Conservation (phyloP, 2,113 vertebrate genomes). For the Shinisaurus crocodilurus region DNA sequence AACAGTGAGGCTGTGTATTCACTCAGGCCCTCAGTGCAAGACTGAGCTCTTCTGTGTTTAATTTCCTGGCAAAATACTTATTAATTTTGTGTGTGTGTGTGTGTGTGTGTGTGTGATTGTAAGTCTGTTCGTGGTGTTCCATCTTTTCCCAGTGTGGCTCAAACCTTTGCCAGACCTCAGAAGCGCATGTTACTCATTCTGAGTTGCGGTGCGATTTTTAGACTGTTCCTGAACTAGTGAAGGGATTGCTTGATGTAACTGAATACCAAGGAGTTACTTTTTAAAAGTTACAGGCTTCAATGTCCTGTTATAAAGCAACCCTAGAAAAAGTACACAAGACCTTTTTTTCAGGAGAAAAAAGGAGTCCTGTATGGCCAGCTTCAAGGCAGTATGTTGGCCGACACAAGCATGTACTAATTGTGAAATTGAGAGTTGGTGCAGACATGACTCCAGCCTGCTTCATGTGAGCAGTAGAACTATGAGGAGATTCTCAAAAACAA, state of each 20-base stretch:
- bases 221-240: not conserved
- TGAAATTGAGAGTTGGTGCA: not conserved
- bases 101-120: not conserved
- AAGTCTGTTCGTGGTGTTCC: slow-evolving; percentile 15
- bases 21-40: not conserved
- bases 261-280: not conserved
- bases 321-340: slow-evolving; percentile 37
- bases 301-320: slow-evolving; percentile 19
- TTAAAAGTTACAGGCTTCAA: too few relatives aligned
- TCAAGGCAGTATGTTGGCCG: not conserved
- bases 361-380: not conserved
- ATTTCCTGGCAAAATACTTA: not conserved
- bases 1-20: not conserved
- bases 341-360: not conserved
- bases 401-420: not conserved
- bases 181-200: not conserved
- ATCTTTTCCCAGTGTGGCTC: not conserved
- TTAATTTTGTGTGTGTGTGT: too few relatives aligned
- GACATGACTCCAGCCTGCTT: too few relatives aligned
- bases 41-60: slow-evolving; percentile 10
- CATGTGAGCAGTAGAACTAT: too few relatives aligned
- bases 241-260: slow-evolving; percentile 14
- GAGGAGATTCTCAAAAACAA: too few relatives aligned
- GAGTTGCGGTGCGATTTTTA: not conserved
- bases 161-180: not conserved